Evolutionary conservation across 1,140 invertebrate genomes (phyloP), one percentile per base, ranked within the genome.

Genomic region (Drosophila micromelanica): DNA sequence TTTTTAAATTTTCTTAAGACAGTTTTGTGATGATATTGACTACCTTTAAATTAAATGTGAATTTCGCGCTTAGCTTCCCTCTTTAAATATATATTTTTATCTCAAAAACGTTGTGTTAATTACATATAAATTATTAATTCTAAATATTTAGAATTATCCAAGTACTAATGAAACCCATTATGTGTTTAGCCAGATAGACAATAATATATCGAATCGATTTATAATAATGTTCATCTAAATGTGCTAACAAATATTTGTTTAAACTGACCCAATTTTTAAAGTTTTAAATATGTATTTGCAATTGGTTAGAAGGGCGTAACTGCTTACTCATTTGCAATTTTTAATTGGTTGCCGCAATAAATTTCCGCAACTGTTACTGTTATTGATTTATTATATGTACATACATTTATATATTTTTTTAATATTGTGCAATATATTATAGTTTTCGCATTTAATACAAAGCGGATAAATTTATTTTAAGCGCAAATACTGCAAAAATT

Each of bases 311-410:
- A 13, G 30, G 59, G 32, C 46, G 40, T 48, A 12, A 32, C 12
- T 69, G 23, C 15, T 30, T 20, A 38, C 40, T 49, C 17, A 27
- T 48, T 23, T 65, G 52, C 27, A 23, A 48, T 43, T 85, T 85
- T 76, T 85, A 84, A 84, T 84, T 86, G 77, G 17, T 60, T 60
- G 62, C 56, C 67, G 55, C 81, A 65, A 86, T 85, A 80, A 73
- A 85, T 86, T 85, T 77, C 23, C 54, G 63, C 17, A 48, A 40
- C 69, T 73, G 20, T 52, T 63, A 48, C 75, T 61, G 17, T 63
- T 49, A 30, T 56, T 68, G 60, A 46, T 64, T 52, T 46, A 23
- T 54, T 9, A 7, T 37, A 27, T 5, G 6, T 8, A 20, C 17
- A 38, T 35, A 7, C 3, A 23, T 35, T 9, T 35, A 35, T 35